Conservation (phyloP, 2,888 invertebrate genomes). For the Melanostoma mellinum region DNA sequence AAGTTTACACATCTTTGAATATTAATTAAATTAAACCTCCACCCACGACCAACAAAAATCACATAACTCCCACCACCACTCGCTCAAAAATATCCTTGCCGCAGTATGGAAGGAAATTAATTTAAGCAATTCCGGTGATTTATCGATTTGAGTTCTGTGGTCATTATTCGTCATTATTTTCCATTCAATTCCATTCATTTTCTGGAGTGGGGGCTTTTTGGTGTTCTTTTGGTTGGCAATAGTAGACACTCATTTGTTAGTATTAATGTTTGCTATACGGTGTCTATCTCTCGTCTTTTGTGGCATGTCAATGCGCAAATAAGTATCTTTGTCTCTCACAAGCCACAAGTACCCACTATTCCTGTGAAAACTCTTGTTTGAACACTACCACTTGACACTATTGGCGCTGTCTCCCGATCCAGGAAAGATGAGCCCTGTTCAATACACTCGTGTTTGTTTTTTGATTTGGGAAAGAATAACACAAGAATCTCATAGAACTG, state of each 20-base stretch:
- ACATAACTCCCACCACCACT: neutral
- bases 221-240: conserved; percentile 4
- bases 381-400: conserved; percentile 71
- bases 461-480: conserved; percentile 72
- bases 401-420: conserved; percentile 53
- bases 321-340: conserved; percentile 63
- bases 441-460: conserved; percentile 51
- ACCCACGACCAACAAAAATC: neutral
- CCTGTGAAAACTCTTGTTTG: conserved; percentile 69
- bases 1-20: conserved; percentile 50
- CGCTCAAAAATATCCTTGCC: conserved; percentile 29
- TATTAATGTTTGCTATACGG: conserved; percentile 55
- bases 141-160: conserved; percentile 67
- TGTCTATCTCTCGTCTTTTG: conserved; percentile 20
- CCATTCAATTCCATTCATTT: conserved; percentile 67
- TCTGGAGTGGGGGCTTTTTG: neutral
- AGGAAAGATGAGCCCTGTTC: conserved; percentile 40
- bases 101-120: conserved; percentile 62
- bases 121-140: conserved; percentile 70
- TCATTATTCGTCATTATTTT: conserved; percentile 70
- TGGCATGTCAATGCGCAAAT: conserved; percentile 60
- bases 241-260: conserved; percentile 32
- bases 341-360: conserved; percentile 57
- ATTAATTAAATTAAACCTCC: conserved; percentile 51
- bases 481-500: conserved; percentile 68